A percentile compares a stretch with the other conserved stretches of the same genome.
Evolutionary conservation across 23 tunicate genomes (phyloP).

Genomic region (Corella eumyota): DNA sequence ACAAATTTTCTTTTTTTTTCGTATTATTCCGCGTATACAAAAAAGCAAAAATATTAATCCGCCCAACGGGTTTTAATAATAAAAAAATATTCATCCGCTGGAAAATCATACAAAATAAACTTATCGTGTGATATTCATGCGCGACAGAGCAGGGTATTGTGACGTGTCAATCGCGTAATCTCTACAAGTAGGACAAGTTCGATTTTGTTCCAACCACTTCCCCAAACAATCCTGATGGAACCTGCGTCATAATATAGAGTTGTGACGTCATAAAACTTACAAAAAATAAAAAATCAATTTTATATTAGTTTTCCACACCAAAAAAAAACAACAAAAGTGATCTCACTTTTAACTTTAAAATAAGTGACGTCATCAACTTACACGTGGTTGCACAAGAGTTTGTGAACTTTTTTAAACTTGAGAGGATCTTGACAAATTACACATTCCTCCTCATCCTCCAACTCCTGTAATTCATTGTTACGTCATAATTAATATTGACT

Average conservation of each 20-base stretch:
- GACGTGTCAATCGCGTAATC: constrained; percentile 49
- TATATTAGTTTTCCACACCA: too few relatives aligned
- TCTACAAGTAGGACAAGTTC: constrained; percentile 78
- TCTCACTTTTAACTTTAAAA: too few relatives aligned
- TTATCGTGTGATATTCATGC: too few relatives aligned
- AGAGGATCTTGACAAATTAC: constrained; percentile 70
- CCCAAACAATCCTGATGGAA: constrained; percentile 60
- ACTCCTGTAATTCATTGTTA: too few relatives aligned
- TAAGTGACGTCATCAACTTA: constrained; percentile 27
- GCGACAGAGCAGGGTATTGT: constrained; percentile 36
- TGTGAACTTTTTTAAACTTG: constrained; percentile 7
- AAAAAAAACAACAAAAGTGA: too few relatives aligned
- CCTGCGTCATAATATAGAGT: constrained; percentile 10
- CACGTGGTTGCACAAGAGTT: constrained; percentile 41
- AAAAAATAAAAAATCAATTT: background rate
- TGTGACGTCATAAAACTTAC: background rate
- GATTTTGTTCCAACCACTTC: constrained; percentile 61
- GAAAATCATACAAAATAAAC: too few relatives aligned
- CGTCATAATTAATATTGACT: too few relatives aligned
- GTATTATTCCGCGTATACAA: too few relatives aligned
- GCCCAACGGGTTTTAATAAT: too few relatives aligned
- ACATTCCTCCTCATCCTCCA: constrained; percentile 35
- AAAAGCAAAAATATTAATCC: too few relatives aligned
- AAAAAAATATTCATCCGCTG: too few relatives aligned
- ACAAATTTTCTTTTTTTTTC: too few relatives aligned